Evolutionary conservation across 2,888 invertebrate species (phyloP).

Genomic region (Loripinus fragilis): DNA sequence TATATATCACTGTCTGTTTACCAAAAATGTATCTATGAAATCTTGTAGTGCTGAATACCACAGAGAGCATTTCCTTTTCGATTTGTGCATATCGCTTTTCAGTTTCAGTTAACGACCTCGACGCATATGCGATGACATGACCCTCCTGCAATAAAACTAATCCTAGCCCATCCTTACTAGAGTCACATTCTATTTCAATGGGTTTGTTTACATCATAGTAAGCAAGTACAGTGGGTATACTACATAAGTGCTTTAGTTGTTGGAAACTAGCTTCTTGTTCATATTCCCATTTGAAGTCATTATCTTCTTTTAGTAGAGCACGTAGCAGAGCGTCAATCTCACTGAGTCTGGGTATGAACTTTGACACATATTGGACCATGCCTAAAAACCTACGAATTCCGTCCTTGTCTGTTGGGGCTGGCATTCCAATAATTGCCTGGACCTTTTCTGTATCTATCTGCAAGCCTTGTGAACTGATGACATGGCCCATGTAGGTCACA

Average conservation of each 20-base stretch:
- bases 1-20: slow-evolving; percentile 33
- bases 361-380: too few relatives aligned
- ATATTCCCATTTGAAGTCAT: slow-evolving; percentile 32
- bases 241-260: slow-evolving; percentile 22
- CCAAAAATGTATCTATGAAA: slow-evolving; percentile 55
- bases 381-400: too few relatives aligned
- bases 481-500: slow-evolving; percentile 51
- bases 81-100: slow-evolving; percentile 57
- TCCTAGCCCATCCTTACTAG: slow-evolving; percentile 54
- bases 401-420: slow-evolving; percentile 44
- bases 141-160: slow-evolving; percentile 57
- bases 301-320: too few relatives aligned
- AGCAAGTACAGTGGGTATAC: slow-evolving; percentile 33
- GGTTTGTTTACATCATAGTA: slow-evolving; percentile 28
- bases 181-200: slow-evolving; percentile 23
- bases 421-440: slow-evolving; percentile 49
- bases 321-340: too few relatives aligned
- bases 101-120: slow-evolving; percentile 40
- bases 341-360: too few relatives aligned
- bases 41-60: slow-evolving; percentile 45
- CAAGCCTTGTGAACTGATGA: slow-evolving; percentile 36
- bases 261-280: slow-evolving; percentile 21
- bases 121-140: slow-evolving; percentile 56
- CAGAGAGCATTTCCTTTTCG: slow-evolving; percentile 60
- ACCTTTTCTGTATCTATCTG: slow-evolving; percentile 45